Evolutionary conservation across 2,113 vertebrate genomes (phyloP).

Genomic region (Passerina amoena): DNA sequence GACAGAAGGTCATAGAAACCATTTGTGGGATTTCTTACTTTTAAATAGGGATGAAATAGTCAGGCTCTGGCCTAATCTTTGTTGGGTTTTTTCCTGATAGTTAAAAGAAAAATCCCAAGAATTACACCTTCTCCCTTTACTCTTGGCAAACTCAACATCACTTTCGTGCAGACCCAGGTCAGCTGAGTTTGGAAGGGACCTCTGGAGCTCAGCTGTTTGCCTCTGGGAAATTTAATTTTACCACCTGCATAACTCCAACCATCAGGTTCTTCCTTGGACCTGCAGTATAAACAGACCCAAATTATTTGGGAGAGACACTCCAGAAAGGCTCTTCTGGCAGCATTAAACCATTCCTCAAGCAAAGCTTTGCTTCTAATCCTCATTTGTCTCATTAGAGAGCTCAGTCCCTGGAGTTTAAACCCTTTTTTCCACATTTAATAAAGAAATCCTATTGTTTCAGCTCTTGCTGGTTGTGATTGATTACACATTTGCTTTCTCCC

Average conservation of each 20-base stretch:
- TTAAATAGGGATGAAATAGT: not conserved
- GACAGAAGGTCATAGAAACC: not conserved
- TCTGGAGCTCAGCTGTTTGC: not conserved
- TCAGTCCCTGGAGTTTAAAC: not conserved
- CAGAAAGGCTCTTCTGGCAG: not conserved
- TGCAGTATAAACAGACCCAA: no score
- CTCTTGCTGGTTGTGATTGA: not conserved
- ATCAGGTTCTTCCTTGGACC: not conserved
- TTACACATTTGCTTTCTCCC: not conserved
- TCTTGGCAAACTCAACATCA: not conserved
- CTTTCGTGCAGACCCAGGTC: not conserved
- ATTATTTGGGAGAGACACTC: not conserved
- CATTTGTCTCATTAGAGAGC: not conserved
- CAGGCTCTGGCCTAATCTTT: not conserved
- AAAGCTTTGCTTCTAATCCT: not conserved
- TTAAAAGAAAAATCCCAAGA: not conserved
- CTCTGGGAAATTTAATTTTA: not conserved
- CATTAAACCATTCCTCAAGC: not conserved
- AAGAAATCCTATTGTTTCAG: not conserved
- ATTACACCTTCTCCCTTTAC: not conserved
- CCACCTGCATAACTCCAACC: not conserved
- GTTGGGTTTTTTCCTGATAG: not conserved
- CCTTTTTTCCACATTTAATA: not conserved
- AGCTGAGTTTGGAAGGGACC: not conserved
- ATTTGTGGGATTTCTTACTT: not conserved